Percentiles rank a stretch among this genome's conserved stretches.
These are phyloP conservation scores for Cerastis rubricosa DNA, from an alignment of 2,888 invertebrate genomes.

Conservation along the genomic window DNA sequence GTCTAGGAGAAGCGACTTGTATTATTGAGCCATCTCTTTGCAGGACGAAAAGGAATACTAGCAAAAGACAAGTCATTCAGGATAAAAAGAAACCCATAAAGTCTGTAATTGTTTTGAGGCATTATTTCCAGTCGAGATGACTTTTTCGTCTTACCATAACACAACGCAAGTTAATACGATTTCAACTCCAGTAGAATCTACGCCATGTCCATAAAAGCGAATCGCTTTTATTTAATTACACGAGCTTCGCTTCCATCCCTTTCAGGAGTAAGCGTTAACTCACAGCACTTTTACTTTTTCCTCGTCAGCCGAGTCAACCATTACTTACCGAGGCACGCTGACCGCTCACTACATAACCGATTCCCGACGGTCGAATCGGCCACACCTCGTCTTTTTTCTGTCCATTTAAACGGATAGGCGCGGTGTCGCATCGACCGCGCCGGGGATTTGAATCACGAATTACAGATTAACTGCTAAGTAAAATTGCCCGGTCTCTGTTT, in stretches of 20 bases:
- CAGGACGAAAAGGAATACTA: neutral
- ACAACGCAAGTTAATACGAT: neutral
- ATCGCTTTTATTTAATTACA: conserved; percentile 22
- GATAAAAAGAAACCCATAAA: neutral
- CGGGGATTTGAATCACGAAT: conserved; percentile 80
- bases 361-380: conserved; percentile 65
- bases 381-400: conserved; percentile 80
- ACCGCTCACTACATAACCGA: conserved; percentile 65
- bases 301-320: conserved; percentile 38
- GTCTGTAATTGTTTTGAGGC: neutral
- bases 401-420: conserved; percentile 82
- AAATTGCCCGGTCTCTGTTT: conserved; percentile 72
- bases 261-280: conserved; percentile 29
- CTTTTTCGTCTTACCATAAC: neutral
- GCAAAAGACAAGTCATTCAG: neutral
- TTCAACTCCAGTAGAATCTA: neutral
- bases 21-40: neutral
- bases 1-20: neutral
- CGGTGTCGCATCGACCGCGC: conserved; percentile 76
- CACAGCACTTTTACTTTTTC: conserved; percentile 46
- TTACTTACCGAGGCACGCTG: conserved; percentile 50
- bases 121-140: neutral
- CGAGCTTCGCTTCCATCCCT: conserved; percentile 13
- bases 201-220: conserved; percentile 1
- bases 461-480: conserved; percentile 83